These are phyloP conservation scores for Gymnogyps californianus DNA, from an alignment of 2,113 vertebrate genomes.

Conservation along the genomic window DNA sequence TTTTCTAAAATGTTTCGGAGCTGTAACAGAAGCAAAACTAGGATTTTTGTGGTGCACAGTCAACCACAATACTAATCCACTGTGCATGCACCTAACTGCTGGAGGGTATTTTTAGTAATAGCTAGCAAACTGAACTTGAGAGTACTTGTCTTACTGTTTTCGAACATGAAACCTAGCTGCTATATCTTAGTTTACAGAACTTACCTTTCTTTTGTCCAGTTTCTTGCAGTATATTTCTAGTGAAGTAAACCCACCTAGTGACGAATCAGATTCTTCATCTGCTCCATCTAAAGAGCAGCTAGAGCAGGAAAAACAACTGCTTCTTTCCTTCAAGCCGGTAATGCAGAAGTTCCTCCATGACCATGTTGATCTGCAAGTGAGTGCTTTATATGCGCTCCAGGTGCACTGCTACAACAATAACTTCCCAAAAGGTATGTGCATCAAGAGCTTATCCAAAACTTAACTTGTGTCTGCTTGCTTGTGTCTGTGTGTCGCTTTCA, in stretches of 20 bases:
- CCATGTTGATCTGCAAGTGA: slow-evolving; percentile 96
- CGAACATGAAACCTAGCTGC: background rate
- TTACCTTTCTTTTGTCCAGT: slow-evolving; percentile 55
- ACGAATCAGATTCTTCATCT: slow-evolving; percentile 86
- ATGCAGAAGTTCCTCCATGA: slow-evolving; percentile 99
- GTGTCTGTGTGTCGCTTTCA: background rate
- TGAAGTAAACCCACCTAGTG: slow-evolving; percentile 85
- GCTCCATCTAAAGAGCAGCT: slow-evolving; percentile 93
- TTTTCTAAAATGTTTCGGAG: background rate
- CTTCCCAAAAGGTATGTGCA: slow-evolving; percentile 90
- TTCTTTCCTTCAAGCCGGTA: slow-evolving; percentile 97
- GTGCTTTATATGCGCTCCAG: slow-evolving; percentile 95
- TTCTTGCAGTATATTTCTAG: slow-evolving; percentile 98
- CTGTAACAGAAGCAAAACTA: fast-evolving
- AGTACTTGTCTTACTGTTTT: fast-evolving
- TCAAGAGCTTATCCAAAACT: fast-evolving
- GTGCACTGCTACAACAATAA: slow-evolving; percentile 93
- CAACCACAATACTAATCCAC: fast-evolving
- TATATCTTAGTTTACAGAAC: background rate
- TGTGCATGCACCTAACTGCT: fast-evolving
- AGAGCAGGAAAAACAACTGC: slow-evolving; percentile 94
- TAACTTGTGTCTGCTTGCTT: background rate
- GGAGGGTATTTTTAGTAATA: background rate
- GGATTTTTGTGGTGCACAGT: fast-evolving
- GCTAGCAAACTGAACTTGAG: background rate